phyloP scores from a whole-genome alignment of 2,113 vertebrate species.

The Aegithalos caudatus region DNA sequence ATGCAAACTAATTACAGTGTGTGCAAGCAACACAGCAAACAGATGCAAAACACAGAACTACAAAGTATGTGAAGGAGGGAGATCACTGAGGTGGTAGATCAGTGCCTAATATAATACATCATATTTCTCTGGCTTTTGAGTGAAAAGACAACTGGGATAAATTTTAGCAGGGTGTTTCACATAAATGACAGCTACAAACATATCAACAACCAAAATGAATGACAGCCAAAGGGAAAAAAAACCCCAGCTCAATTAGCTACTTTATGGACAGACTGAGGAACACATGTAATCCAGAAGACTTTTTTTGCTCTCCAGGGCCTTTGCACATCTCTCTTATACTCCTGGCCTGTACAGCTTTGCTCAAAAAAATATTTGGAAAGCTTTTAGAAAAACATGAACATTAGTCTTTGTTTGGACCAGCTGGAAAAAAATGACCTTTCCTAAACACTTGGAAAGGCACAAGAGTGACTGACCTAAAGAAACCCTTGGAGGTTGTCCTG shows the following conservation, averaged over 20 bases:
- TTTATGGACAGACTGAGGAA: background rate
- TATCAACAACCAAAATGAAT: background rate
- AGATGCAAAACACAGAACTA: background rate
- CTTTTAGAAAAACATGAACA: background rate
- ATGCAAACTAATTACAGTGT: background rate
- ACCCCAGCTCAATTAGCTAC: background rate
- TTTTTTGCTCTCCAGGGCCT: background rate
- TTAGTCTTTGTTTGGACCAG: background rate
- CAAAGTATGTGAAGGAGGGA: background rate
- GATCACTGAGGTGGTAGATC: background rate
- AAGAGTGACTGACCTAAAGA: constrained; percentile 5
- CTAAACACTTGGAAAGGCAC: background rate
- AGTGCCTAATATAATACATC: background rate
- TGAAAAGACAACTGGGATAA: background rate
- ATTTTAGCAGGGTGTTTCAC: background rate
- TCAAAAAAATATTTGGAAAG: background rate
- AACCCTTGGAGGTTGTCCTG: background rate
- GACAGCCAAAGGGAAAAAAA: background rate
- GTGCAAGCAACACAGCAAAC: background rate
- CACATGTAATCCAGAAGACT: background rate
- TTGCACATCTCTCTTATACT: background rate
- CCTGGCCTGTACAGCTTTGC: background rate
- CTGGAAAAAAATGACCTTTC: constrained; percentile 2
- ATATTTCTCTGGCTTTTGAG: background rate
- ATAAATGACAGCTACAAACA: background rate